These are phyloP conservation scores for Drosophila tropicalis DNA, from an alignment of 1,140 invertebrate species.

Conservation along the genomic window DNA sequence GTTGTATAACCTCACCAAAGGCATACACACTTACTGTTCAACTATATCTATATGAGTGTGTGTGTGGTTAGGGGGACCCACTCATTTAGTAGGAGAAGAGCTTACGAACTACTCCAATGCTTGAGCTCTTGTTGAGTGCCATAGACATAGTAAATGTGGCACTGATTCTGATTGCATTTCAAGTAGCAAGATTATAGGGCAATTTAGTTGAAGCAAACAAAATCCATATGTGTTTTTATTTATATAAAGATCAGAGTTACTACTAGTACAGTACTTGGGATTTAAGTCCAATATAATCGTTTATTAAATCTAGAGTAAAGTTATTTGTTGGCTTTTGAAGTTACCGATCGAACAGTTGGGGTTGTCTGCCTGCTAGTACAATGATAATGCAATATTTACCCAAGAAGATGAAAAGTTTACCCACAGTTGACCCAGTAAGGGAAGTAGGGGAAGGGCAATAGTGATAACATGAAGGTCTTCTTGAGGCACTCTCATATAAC, in stretches of 20 bases:
- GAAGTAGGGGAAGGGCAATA: constrained; percentile 41
- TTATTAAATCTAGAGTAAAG: constrained; percentile 81
- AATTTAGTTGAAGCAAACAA: constrained; percentile 39
- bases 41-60: neutral
- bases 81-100: constrained; percentile 10
- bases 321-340: constrained; percentile 68
- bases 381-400: constrained; percentile 23
- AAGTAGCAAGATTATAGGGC: constrained; percentile 62
- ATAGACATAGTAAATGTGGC: constrained; percentile 70
- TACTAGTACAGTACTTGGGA: constrained; percentile 58
- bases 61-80: neutral
- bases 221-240: constrained; percentile 3
- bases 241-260: constrained; percentile 28
- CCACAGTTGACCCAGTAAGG: constrained; percentile 62
- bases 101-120: constrained; percentile 50
- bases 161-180: constrained; percentile 69
- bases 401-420: constrained; percentile 12
- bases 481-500: too few relatives aligned
- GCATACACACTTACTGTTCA: constrained; percentile 32
- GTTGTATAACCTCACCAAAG: constrained; percentile 62
- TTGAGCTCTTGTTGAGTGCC: constrained; percentile 58
- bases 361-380: constrained; percentile 12
- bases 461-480: constrained; percentile 1
- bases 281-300: constrained; percentile 75
- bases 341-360: constrained; percentile 34